These are phyloP conservation scores for Macquaria ambigua DNA, from an alignment of 2,113 vertebrate species.

Conservation along the genomic window DNA sequence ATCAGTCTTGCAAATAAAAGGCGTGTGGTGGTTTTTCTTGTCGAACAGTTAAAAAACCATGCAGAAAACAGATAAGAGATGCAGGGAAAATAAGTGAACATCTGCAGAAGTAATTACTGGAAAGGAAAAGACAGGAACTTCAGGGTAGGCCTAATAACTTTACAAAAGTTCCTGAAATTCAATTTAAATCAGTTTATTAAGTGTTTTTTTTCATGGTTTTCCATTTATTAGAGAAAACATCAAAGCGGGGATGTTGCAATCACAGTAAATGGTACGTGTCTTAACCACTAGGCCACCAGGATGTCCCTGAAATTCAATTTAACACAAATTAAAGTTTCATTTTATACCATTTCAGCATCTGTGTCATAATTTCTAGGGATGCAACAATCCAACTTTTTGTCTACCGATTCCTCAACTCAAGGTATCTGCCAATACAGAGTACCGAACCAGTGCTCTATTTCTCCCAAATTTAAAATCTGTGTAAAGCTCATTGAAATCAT, in stretches of 20 bases:
- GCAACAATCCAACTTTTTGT: background rate
- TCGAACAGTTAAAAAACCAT: no score
- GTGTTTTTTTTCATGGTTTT: background rate
- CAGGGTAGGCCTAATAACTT: background rate
- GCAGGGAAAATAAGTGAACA: constrained; percentile 28
- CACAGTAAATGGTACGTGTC: background rate
- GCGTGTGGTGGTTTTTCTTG: background rate
- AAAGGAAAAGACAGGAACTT: constrained; percentile 1
- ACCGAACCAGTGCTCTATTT: no score
- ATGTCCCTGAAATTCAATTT: background rate
- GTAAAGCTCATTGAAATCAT: no score
- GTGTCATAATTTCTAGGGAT: background rate
- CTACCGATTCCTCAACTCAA: no score
- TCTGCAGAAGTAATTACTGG: constrained; percentile 24
- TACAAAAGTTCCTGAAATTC: background rate
- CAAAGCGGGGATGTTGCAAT: background rate
- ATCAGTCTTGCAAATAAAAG: background rate
- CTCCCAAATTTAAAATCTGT: no score
- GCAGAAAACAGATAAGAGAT: constrained; percentile 7
- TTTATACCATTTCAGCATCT: background rate
- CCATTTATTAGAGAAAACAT: background rate
- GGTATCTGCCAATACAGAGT: no score
- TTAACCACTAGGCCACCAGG: background rate
- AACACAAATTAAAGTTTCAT: background rate
- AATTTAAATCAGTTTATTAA: background rate